A percentile compares a stretch with the other conserved stretches of the same genome.
phyloP scores from a whole-genome alignment of 2,888 invertebrate genomes.

The Amphimallon solstitiale region DNA sequence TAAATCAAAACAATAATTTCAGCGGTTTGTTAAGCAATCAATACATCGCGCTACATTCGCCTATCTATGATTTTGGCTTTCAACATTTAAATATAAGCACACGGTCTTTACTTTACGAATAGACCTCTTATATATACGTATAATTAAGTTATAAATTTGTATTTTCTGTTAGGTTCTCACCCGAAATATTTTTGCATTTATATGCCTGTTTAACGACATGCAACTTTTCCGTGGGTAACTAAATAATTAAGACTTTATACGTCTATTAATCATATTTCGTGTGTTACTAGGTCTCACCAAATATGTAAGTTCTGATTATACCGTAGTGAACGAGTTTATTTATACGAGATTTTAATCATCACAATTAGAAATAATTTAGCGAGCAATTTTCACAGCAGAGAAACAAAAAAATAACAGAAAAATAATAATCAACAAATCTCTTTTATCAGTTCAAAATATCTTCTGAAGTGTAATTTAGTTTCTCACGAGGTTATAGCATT shows the following conservation, averaged over 20 bases:
- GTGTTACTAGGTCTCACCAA: not conserved
- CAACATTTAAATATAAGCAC: no score
- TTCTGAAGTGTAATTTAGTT: no score
- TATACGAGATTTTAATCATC: not conserved
- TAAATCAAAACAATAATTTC: no score
- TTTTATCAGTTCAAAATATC: no score
- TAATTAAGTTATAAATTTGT: not conserved
- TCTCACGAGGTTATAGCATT: no score
- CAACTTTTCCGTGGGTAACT: not conserved
- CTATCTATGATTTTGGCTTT: no score
- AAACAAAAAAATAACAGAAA: not conserved
- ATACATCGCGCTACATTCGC: no score
- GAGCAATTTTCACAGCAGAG: not conserved
- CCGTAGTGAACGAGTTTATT: not conserved
- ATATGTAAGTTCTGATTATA: not conserved
- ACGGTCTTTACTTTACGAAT: no score
- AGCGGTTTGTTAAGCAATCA: no score
- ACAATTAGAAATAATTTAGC: not conserved
- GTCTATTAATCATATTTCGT: constrained; percentile 10
- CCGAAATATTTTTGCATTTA: not conserved
- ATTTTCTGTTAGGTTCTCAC: not conserved
- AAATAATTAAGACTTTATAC: constrained; percentile 12
- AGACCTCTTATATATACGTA: not conserved
- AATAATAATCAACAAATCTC: not conserved
- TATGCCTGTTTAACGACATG: not conserved